Evolutionary conservation across 2,797 vertebrate species (phyloP).

Genomic region (Pipistrellus kuhlii): DNA sequence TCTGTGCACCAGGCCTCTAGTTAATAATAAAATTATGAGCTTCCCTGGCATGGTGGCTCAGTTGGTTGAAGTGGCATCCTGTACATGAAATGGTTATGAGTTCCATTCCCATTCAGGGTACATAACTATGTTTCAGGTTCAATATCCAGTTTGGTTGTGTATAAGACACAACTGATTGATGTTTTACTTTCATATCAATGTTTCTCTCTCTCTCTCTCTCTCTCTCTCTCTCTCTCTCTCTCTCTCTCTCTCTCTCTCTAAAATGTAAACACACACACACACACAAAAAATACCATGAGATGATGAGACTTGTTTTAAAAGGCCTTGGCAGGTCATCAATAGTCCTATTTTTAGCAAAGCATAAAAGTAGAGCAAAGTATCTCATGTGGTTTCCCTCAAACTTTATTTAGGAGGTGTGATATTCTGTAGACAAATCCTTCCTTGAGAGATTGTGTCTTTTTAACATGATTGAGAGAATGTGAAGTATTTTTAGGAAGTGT

Average conservation of each 20-base stretch:
- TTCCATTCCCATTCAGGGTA: neutral
- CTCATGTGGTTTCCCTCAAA: conserved; percentile 49
- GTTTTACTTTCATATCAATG: neutral
- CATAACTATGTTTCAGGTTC: neutral
- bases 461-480: conserved; percentile 73
- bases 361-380: conserved; percentile 35
- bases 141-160: neutral
- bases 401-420: conserved; percentile 73
- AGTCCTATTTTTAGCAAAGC: conserved; percentile 63
- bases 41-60: neutral
- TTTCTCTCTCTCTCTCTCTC: neutral
- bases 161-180: neutral
- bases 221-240: neutral
- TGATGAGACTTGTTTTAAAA: conserved; percentile 15
- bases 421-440: conserved; percentile 74
- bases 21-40: conserved; percentile 29
- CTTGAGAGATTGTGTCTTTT: conserved; percentile 72
- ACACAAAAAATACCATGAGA: neutral
- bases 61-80: neutral
- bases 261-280: neutral
- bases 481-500: conserved; percentile 79
- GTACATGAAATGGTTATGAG: neutral
- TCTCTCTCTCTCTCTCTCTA: neutral
- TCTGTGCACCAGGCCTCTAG: too few relatives aligned
- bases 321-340: neutral